Conservation (phyloP, 2,113 vertebrate genomes). For the Calidris pugnax region DNA sequence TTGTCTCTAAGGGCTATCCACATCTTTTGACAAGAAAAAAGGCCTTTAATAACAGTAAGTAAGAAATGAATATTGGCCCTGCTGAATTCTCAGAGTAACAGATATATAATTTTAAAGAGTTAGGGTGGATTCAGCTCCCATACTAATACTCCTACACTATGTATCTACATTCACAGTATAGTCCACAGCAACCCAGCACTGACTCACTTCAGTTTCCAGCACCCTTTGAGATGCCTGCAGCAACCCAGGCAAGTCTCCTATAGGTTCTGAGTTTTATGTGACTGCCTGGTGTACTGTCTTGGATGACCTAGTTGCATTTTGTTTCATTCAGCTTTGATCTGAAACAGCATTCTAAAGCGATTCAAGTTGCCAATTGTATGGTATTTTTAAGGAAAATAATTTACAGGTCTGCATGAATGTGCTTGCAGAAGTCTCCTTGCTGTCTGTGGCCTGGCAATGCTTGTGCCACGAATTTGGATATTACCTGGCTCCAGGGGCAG, state of each 20-base stretch:
- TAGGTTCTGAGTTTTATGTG: not conserved
- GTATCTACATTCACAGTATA: not conserved
- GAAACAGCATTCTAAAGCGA: not conserved
- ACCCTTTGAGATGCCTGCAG: not conserved
- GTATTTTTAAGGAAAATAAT: not conserved
- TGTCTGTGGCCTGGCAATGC: not conserved
- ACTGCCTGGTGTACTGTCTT: fast-evolving
- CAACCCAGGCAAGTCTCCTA: not conserved
- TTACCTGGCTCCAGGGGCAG: not conserved
- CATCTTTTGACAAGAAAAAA: not conserved
- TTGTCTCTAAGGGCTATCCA: constrained; percentile 11
- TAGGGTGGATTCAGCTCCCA: not conserved
- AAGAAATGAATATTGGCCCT: not conserved
- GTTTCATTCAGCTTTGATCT: not conserved
- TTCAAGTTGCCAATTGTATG: not conserved
- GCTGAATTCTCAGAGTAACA: not conserved
- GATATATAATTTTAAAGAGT: not conserved
- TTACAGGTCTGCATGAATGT: not conserved
- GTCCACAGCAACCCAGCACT: not conserved
- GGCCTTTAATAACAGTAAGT: not conserved
- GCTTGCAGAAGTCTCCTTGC: not conserved
- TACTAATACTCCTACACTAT: not conserved
- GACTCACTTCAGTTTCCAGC: not conserved
- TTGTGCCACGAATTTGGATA: fast-evolving
- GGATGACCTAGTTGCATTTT: not conserved